Conservation (phyloP, 2,113 vertebrate species). For the Capreolus pygargus region DNA sequence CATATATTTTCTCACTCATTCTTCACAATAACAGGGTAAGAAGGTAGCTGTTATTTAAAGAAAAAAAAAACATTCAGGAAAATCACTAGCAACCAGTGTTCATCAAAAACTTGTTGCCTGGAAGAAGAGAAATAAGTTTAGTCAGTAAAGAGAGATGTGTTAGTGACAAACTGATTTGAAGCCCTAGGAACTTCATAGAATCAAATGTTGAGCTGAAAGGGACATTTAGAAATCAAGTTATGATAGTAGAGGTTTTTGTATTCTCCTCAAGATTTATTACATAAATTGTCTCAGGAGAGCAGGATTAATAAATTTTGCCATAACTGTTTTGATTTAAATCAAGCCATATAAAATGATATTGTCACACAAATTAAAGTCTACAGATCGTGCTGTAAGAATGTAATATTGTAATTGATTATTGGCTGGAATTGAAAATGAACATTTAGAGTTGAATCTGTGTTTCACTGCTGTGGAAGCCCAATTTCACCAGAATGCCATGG, state of each 20-base stretch:
- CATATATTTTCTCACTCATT: background rate
- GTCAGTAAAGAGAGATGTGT: background rate
- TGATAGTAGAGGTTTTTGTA: constrained; percentile 44
- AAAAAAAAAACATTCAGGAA: background rate
- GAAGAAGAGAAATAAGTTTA: constrained; percentile 32
- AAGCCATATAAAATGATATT: constrained; percentile 11
- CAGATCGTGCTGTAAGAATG: constrained; percentile 1
- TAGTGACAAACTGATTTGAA: constrained; percentile 34
- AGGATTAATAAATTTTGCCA: constrained; percentile 48
- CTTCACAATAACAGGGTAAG: background rate
- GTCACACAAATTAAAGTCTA: constrained; percentile 18
- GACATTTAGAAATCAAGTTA: constrained; percentile 33
- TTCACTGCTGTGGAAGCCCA: background rate
- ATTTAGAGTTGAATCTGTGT: constrained; percentile 25
- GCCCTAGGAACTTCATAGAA: constrained; percentile 12
- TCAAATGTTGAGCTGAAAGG: constrained; percentile 11
- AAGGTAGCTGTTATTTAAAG: background rate
- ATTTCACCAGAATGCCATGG: constrained; percentile 5
- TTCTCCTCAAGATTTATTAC: constrained; percentile 36
- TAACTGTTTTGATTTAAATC: constrained; percentile 39
- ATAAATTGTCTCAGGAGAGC: constrained; percentile 41
- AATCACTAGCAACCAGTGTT: background rate
- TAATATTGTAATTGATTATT: constrained; percentile 24
- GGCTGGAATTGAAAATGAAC: background rate
- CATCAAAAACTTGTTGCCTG: constrained; percentile 8